These are phyloP conservation scores for Aricia agestis DNA, from an alignment of 1,140 invertebrate genomes.

Conservation along the genomic window DNA sequence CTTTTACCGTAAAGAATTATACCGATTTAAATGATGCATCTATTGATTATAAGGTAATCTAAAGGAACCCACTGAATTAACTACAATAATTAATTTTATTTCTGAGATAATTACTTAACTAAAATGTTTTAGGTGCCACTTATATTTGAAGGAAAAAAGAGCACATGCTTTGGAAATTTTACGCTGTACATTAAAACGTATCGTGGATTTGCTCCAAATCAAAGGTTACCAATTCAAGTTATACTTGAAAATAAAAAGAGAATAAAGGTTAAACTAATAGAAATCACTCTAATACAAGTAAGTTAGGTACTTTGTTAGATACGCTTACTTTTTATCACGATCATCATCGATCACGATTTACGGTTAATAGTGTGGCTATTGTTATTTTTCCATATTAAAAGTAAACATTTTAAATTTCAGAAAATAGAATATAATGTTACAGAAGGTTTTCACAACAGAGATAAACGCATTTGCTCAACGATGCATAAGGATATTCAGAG, in stretches of 20 bases:
- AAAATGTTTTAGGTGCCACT: constrained; percentile 40
- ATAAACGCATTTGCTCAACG: constrained; percentile 44
- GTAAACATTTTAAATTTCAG: constrained; percentile 36
- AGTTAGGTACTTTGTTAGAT: constrained; percentile 1
- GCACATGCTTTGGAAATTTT: constrained; percentile 36
- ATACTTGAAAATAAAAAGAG: constrained; percentile 50
- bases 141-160: constrained; percentile 45
- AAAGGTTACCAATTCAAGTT: constrained; percentile 50
- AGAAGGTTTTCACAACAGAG: constrained; percentile 44
- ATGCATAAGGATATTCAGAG: constrained; percentile 39
- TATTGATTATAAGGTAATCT: constrained; percentile 44
- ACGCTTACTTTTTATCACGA: no score
- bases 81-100: no score
- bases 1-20: constrained; percentile 42
- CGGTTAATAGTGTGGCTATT: no score
- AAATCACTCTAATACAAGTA: constrained; percentile 50
- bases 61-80: no score
- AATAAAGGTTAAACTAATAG: constrained; percentile 47
- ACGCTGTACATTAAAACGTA: constrained; percentile 50
- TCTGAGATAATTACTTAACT: neutral
- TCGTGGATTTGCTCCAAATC: constrained; percentile 45
- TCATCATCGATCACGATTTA: no score
- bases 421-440: constrained; percentile 48
- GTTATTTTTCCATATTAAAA: no score
- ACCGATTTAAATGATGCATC: constrained; percentile 47